Evolutionary conservation across 2,888 invertebrate species (phyloP).

Genomic region (Anaspis maculata): DNA sequence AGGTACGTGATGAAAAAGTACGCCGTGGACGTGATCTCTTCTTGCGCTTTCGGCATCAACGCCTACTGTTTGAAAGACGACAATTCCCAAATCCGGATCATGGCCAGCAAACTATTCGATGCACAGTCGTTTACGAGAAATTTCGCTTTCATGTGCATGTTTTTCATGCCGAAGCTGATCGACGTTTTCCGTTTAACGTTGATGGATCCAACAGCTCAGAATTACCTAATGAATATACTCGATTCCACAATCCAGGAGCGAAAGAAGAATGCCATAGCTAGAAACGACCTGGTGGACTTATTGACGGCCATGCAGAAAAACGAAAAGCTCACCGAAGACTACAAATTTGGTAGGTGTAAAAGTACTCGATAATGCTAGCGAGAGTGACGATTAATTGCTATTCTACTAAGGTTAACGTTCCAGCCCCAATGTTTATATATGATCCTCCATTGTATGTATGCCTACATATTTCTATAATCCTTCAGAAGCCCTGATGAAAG

Average conservation of each 20-base stretch:
- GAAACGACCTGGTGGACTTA: conserved; percentile 50
- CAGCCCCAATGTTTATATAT: no score
- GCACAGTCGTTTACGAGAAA: conserved; percentile 20
- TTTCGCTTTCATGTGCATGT: conserved; percentile 18
- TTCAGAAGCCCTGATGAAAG: no score
- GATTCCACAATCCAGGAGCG: conserved; percentile 24
- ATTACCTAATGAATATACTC: conserved; percentile 27
- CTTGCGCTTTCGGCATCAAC: conserved; percentile 39
- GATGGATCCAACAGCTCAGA: conserved; percentile 23
- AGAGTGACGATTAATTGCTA: no score
- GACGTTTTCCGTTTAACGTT: conserved; percentile 24
- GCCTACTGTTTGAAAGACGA: conserved; percentile 31
- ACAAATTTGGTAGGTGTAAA: conserved; percentile 25
- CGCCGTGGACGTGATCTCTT: conserved; percentile 34
- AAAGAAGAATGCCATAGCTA: conserved; percentile 24
- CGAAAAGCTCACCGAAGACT: conserved; percentile 14
- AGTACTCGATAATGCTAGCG: no score
- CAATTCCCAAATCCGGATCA: conserved; percentile 29
- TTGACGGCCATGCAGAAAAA: conserved; percentile 44
- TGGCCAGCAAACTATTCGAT: conserved; percentile 28
- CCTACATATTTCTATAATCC: no score
- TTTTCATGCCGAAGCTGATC: conserved; percentile 21
- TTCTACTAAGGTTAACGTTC: no score
- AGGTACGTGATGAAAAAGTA: conserved; percentile 10
- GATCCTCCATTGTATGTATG: no score